A percentile compares a stretch with the other conserved stretches of the same genome.
phyloP scores from a whole-genome alignment of 2,797 vertebrate genomes.

The Alauda arvensis region DNA sequence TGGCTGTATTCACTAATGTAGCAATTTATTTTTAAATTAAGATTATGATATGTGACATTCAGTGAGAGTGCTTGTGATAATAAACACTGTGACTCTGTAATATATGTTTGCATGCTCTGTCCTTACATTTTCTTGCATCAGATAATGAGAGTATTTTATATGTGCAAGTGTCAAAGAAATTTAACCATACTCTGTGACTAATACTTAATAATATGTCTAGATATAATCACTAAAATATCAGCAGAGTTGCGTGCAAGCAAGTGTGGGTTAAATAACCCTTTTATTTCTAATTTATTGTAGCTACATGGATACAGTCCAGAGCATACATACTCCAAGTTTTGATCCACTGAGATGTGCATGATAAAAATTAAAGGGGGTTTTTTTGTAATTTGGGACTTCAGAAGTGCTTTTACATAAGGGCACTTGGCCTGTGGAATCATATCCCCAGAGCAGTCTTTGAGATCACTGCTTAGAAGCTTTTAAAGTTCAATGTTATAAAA shows the following conservation, averaged over 20 bases:
- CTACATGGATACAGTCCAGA: background rate
- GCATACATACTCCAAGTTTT: background rate
- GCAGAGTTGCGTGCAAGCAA: background rate
- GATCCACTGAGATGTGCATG: background rate
- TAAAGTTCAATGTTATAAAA: background rate
- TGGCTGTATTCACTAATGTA: background rate
- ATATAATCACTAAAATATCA: conserved; percentile 37
- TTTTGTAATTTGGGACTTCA: background rate
- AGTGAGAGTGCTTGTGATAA: background rate
- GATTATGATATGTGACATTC: background rate
- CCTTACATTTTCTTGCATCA: background rate
- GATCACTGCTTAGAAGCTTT: background rate
- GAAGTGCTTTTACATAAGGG: background rate
- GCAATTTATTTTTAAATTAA: background rate
- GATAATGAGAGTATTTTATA: conserved; percentile 17
- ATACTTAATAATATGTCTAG: conserved; percentile 19
- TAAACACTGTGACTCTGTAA: background rate
- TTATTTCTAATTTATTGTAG: conserved; percentile 29
- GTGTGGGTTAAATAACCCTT: conserved; percentile 21
- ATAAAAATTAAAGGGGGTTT: background rate
- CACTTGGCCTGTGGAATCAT: background rate
- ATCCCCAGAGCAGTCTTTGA: background rate
- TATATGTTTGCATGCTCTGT: background rate
- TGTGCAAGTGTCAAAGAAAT: conserved; percentile 37
- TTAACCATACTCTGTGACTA: conserved; percentile 8